phyloP scores from a whole-genome alignment of 2,888 invertebrate genomes.

The Plebejus argus region DNA sequence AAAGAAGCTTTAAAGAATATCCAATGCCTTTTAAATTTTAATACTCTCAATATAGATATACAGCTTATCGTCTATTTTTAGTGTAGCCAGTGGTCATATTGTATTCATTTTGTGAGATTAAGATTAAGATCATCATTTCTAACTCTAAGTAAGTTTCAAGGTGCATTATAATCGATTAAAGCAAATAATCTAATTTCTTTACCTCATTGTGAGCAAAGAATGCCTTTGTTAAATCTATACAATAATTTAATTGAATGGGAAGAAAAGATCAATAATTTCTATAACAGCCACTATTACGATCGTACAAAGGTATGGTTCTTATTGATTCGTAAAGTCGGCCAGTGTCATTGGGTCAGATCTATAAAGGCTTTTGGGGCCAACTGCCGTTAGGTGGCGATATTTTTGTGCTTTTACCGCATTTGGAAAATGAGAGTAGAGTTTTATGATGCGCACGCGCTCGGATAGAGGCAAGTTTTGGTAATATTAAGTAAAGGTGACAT shows the following conservation, averaged over 20 bases:
- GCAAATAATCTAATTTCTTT: background rate
- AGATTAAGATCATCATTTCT: background rate
- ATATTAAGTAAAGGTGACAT: background rate
- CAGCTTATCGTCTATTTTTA: too few relatives aligned
- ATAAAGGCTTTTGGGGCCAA: constrained; percentile 5
- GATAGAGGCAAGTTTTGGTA: background rate
- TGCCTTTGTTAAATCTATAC: constrained; percentile 1
- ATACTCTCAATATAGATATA: too few relatives aligned
- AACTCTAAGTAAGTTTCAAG: background rate
- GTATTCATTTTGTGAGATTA: background rate
- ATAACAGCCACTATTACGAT: constrained; percentile 13
- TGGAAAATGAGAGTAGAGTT: background rate
- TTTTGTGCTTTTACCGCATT: background rate
- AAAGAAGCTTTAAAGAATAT: too few relatives aligned
- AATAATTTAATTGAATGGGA: constrained; percentile 19
- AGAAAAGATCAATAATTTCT: constrained; percentile 5
- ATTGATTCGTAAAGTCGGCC: constrained; percentile 17
- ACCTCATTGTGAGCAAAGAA: background rate
- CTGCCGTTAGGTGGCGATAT: constrained; percentile 24
- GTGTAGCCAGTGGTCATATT: background rate
- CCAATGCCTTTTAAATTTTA: too few relatives aligned
- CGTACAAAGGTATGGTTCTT: constrained; percentile 2
- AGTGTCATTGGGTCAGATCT: constrained; percentile 15
- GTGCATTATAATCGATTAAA: background rate
- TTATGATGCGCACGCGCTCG: background rate